Percentiles rank a stretch among this genome's conserved stretches.
phyloP scores from a whole-genome alignment of 2,113 vertebrate genomes.

The Reinhardtius hippoglossoides region DNA sequence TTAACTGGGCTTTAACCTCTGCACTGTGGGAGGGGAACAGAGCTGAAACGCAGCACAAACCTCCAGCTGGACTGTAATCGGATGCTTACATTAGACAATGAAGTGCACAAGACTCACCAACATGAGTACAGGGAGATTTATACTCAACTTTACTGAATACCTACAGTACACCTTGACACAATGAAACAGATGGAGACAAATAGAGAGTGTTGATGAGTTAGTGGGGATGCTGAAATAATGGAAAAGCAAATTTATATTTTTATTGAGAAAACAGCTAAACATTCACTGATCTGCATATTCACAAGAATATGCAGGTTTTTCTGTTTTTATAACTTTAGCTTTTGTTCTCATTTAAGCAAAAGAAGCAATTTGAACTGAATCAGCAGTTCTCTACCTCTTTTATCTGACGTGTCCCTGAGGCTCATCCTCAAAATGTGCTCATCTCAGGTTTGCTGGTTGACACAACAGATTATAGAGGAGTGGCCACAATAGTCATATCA shows the following conservation, averaged over 20 bases:
- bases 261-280: neutral
- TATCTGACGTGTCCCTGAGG: too few species aligned
- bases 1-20: slow-evolving; percentile 74
- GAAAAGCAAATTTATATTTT: too few species aligned
- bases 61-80: slow-evolving; percentile 48
- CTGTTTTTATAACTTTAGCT: neutral
- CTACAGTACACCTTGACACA: neutral
- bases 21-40: slow-evolving; percentile 50
- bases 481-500: too few species aligned
- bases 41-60: slow-evolving; percentile 42
- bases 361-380: neutral
- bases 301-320: too few species aligned
- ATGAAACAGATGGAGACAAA: too few species aligned
- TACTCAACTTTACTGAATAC: neutral
- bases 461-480: too few species aligned
- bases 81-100: slow-evolving; percentile 38
- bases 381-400: too few species aligned
- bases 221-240: too few species aligned
- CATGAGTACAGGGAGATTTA: neutral
- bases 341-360: neutral
- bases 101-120: slow-evolving; percentile 1
- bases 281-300: neutral
- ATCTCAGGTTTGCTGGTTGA: too few species aligned
- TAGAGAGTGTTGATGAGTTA: too few species aligned
- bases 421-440: too few species aligned